These are phyloP conservation scores for Pterophyllum scalare DNA, from an alignment of 2,113 vertebrate species.

Conservation along the genomic window DNA sequence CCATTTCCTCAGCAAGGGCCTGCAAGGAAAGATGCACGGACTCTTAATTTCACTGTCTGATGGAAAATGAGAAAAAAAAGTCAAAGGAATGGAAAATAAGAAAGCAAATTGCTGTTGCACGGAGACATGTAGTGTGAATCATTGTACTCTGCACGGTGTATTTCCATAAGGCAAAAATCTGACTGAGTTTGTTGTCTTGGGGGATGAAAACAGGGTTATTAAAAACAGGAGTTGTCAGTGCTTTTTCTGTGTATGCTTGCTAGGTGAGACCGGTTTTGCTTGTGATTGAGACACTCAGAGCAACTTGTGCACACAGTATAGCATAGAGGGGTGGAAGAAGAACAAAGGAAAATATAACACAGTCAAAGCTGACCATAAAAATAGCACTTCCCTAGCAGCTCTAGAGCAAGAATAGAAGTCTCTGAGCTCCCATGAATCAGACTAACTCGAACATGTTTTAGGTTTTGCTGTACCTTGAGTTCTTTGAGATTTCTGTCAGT, in stretches of 20 bases:
- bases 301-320: slow-evolving; percentile 7
- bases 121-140: background rate
- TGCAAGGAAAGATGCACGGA: slow-evolving; percentile 52
- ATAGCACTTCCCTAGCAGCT: slow-evolving; percentile 4
- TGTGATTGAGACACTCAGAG: slow-evolving; percentile 18
- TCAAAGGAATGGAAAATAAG: background rate
- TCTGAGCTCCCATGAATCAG: slow-evolving; percentile 4
- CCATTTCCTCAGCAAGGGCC: slow-evolving; percentile 86
- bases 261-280: slow-evolving; percentile 2
- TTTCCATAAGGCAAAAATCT: background rate
- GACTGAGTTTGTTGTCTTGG: background rate
- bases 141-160: background rate
- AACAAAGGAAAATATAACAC: background rate
- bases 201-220: slow-evolving; percentile 17
- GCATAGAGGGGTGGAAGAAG: background rate
- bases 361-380: slow-evolving; percentile 7
- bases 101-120: background rate
- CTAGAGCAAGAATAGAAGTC: slow-evolving; percentile 14
- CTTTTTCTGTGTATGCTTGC: slow-evolving; percentile 8
- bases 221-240: slow-evolving; percentile 4
- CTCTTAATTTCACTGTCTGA: background rate
- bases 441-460: background rate
- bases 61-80: background rate
- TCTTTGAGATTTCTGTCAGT: slow-evolving; percentile 83
- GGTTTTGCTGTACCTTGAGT: slow-evolving; percentile 82